A percentile compares a stretch with the other conserved stretches of the same genome.
phyloP scores from a whole-genome alignment of 2,888 invertebrate species.

The Argyra leucocephala region DNA sequence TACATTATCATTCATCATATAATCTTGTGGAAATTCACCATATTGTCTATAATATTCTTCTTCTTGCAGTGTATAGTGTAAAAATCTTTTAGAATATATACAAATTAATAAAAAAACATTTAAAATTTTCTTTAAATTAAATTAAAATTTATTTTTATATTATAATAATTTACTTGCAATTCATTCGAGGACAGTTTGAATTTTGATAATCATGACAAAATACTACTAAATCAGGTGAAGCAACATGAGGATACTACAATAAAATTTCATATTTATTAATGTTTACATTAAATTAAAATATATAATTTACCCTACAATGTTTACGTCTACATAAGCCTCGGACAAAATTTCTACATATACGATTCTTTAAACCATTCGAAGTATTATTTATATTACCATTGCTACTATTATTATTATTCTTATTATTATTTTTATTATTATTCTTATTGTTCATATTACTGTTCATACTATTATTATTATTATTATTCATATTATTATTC shows the following conservation, averaged over 20 bases:
- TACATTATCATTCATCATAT: conserved; percentile 22
- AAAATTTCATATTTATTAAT: background rate
- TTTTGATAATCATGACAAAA: conserved; percentile 66
- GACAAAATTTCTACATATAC: conserved; percentile 50
- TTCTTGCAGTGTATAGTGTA: conserved; percentile 68
- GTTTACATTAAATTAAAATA: background rate
- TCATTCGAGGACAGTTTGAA: conserved; percentile 59
- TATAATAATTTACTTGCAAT: conserved; percentile 48
- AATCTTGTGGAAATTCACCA: conserved; percentile 55
- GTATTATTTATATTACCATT: conserved; percentile 13
- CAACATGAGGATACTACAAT: conserved; percentile 27
- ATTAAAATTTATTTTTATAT: too few relatives aligned
- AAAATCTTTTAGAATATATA: conserved; percentile 47
- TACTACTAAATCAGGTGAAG: conserved; percentile 31
- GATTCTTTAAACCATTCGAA: conserved; percentile 19
- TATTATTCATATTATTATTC: background rate
- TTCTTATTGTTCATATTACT: conserved; percentile 9
- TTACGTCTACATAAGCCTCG: conserved; percentile 48
- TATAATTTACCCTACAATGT: conserved; percentile 25
- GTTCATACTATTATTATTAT: conserved; percentile 12
- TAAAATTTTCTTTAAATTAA: too few relatives aligned
- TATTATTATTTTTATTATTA: background rate
- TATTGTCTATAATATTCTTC: conserved; percentile 63
- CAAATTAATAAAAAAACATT: conserved; percentile 4
- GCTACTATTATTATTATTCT: conserved; percentile 13